Conservation (phyloP, 2,113 vertebrate species). For the Silurus asotus region DNA sequence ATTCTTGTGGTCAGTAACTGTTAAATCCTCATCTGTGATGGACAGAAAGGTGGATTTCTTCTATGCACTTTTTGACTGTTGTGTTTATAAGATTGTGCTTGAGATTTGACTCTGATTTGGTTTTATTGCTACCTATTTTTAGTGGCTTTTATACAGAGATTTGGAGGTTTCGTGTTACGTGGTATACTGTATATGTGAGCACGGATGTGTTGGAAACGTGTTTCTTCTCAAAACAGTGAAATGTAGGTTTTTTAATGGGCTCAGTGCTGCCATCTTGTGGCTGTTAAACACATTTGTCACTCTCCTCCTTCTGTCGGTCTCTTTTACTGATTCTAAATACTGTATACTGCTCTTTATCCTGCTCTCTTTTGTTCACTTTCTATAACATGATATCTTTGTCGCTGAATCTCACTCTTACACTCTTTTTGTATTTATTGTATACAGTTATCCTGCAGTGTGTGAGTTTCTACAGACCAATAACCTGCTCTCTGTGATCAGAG, state of each 20-base stretch:
- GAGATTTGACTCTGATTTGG: neutral
- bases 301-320: neutral
- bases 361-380: neutral
- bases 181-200: neutral
- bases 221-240: neutral
- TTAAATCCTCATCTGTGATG: neutral
- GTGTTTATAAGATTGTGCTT: neutral
- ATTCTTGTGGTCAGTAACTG: neutral
- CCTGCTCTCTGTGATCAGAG: slow-evolving; percentile 60
- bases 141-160: neutral
- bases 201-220: neutral
- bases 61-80: neutral
- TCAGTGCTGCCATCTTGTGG: slow-evolving; percentile 62
- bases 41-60: neutral
- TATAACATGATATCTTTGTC: neutral
- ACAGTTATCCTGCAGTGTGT: slow-evolving; percentile 56
- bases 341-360: neutral
- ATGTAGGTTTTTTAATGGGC: neutral
- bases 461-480: slow-evolving; percentile 62
- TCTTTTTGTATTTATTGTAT: neutral
- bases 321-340: neutral
- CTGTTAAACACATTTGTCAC: neutral
- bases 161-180: neutral
- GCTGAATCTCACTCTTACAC: neutral
- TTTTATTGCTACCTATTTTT: neutral